These are phyloP conservation scores for Petrocephalus microphthalmus DNA, from an alignment of 2,113 vertebrate genomes.

Conservation along the genomic window DNA sequence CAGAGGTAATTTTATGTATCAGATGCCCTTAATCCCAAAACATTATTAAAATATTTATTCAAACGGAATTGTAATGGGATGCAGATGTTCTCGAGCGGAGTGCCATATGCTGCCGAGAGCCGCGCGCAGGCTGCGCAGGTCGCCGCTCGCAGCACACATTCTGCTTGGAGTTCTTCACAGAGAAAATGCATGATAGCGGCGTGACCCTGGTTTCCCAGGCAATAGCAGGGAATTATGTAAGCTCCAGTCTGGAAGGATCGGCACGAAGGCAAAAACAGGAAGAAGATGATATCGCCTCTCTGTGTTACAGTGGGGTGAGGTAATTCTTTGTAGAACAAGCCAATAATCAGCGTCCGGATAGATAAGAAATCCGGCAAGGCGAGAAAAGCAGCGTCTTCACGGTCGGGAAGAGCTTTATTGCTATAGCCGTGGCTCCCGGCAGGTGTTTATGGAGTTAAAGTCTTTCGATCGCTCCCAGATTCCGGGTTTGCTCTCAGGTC, in stretches of 20 bases:
- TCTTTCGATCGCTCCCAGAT: not conserved
- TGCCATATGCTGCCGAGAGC: not conserved
- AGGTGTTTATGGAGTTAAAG: not conserved
- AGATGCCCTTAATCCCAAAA: slow-evolving; percentile 75
- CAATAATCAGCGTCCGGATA: not conserved
- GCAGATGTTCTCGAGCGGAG: slow-evolving; percentile 63
- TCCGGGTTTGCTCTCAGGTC: not conserved
- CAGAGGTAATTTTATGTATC: slow-evolving; percentile 80
- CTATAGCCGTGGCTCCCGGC: not conserved
- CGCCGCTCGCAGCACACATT: not conserved
- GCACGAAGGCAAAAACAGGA: not conserved
- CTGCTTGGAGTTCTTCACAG: not conserved
- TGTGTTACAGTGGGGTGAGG: not conserved
- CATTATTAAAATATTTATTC: slow-evolving; percentile 80
- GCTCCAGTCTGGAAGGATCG: not conserved
- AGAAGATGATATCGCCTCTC: not conserved
- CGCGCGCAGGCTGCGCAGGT: not conserved
- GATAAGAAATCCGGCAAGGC: not conserved
- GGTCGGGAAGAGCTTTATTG: not conserved
- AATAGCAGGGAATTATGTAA: not conserved
- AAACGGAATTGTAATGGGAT: slow-evolving; percentile 74
- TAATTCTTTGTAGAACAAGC: not conserved
- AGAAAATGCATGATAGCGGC: not conserved
- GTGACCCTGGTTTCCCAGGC: not conserved
- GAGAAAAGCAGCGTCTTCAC: not conserved